Evolutionary conservation across 2,888 invertebrate species (phyloP).

Genomic region (Ferrisia virgata): DNA sequence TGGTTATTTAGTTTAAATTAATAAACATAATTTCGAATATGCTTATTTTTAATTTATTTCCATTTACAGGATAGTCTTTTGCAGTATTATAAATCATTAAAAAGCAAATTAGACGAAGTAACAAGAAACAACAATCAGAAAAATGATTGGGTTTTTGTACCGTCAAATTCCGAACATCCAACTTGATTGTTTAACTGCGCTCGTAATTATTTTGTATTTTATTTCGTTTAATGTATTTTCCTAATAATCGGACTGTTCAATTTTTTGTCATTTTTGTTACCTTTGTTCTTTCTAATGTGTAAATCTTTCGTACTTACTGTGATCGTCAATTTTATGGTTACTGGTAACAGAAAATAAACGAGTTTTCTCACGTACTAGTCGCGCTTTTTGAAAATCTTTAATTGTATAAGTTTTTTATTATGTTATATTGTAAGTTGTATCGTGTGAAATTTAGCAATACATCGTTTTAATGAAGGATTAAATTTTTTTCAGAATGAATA

Average conservation of each 20-base stretch:
- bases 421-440: background rate
- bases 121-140: background rate
- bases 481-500: too few species aligned
- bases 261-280: background rate
- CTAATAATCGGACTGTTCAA: background rate
- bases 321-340: background rate
- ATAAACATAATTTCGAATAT: background rate
- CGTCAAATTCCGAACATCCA: constrained; percentile 11
- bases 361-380: background rate
- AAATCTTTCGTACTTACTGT: background rate
- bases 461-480: background rate
- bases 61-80: constrained; percentile 63
- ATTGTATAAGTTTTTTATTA: background rate
- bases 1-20: constrained; percentile 47
- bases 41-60: constrained; percentile 48
- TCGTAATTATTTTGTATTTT: background rate
- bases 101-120: constrained; percentile 60
- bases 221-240: background rate
- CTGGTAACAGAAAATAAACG: background rate
- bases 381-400: background rate
- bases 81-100: constrained; percentile 65
- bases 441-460: background rate
- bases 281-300: constrained; percentile 1
- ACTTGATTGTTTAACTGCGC: background rate
- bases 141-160: constrained; percentile 29